Percentiles rank a stretch among this genome's conserved stretches.
phyloP scores from a whole-genome alignment of 2,113 vertebrate species.

The Clinocottus analis region DNA sequence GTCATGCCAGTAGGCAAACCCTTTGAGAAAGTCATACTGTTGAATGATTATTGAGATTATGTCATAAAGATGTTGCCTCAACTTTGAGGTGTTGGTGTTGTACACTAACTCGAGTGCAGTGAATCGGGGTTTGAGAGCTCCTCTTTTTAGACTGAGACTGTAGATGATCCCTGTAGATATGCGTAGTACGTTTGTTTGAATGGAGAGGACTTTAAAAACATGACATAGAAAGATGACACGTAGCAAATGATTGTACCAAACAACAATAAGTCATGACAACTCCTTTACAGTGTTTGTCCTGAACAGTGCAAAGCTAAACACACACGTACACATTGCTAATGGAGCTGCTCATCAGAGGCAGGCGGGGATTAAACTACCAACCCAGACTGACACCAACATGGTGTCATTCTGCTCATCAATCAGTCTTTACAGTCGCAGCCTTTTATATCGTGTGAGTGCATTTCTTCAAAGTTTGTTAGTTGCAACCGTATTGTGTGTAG shows the following conservation, averaged over 20 bases:
- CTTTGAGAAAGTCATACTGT: background rate
- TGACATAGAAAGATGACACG: background rate
- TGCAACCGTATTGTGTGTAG: background rate
- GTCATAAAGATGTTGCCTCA: background rate
- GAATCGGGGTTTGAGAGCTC: background rate
- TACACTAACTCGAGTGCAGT: background rate
- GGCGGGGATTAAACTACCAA: background rate
- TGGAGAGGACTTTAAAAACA: background rate
- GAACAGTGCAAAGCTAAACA: background rate
- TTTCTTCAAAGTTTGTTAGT: background rate
- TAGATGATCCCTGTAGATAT: background rate
- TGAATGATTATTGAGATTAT: background rate
- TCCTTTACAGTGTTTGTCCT: background rate
- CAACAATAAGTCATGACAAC: background rate
- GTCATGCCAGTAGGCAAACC: background rate
- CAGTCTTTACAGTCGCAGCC: background rate
- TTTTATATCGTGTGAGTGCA: background rate
- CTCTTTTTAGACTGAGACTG: background rate
- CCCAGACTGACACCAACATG: background rate
- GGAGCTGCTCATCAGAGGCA: background rate
- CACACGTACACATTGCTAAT: background rate
- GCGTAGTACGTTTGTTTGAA: background rate
- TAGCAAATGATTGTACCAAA: background rate
- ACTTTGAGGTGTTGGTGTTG: background rate
- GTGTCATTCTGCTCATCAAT: background rate